A percentile compares a stretch with the other conserved stretches of the same genome.
These are phyloP conservation scores for Trochalopteron elliotii DNA, from an alignment of 2,113 vertebrate species.

Conservation along the genomic window DNA sequence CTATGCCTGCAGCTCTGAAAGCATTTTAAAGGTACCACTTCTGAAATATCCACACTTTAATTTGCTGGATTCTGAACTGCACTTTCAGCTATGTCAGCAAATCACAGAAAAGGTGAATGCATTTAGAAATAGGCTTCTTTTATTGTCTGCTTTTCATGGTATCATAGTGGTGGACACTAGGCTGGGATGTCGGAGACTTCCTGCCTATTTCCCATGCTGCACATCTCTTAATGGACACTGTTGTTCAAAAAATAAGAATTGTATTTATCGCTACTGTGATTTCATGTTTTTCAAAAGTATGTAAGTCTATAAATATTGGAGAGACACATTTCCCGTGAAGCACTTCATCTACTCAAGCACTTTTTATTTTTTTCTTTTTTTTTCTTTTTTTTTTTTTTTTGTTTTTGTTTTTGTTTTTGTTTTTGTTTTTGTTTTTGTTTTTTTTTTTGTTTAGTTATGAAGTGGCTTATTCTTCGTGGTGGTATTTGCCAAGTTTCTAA, in stretches of 20 bases:
- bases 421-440: background rate
- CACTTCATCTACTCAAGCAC: background rate
- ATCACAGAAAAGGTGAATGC: background rate
- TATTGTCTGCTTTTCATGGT: background rate
- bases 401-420: background rate
- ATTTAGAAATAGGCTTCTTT: background rate
- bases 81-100: background rate
- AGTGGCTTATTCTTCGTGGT: background rate
- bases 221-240: background rate
- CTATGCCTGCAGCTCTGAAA: background rate
- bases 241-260: background rate
- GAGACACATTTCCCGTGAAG: background rate
- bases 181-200: background rate
- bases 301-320: background rate
- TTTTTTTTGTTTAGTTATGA: background rate
- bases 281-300: background rate
- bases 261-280: background rate
- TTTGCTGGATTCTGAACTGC: background rate
- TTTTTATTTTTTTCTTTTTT: background rate
- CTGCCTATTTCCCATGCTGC: background rate
- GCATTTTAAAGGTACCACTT: background rate
- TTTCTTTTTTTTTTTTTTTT: background rate
- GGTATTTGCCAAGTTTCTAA: background rate
- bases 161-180: fast-evolving
- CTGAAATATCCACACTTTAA: background rate